Evolutionary conservation across 1,140 invertebrate genomes (phyloP).

Genomic region (Apis dorsata): DNA sequence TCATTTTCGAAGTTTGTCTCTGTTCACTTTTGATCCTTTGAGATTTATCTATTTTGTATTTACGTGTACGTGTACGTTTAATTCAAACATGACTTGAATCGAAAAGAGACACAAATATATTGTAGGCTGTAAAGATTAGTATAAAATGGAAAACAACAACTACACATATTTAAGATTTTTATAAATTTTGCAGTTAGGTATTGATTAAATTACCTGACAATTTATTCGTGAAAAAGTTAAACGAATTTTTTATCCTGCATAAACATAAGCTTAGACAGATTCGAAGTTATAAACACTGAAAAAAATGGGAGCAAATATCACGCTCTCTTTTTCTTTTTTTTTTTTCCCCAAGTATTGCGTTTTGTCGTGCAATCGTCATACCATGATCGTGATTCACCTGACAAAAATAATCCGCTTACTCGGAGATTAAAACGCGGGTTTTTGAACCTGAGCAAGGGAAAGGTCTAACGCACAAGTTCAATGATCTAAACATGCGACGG

Average conservation of each 20-base stretch:
- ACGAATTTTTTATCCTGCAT: no score
- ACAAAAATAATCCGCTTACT: slow-evolving; percentile 26
- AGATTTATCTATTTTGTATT: no score
- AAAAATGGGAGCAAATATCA: background rate
- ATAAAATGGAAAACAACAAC: no score
- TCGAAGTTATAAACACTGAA: background rate
- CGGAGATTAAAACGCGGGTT: slow-evolving; percentile 12
- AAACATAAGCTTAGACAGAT: no score
- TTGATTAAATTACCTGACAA: no score
- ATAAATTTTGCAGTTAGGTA: no score
- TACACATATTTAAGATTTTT: no score
- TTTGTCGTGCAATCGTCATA: background rate
- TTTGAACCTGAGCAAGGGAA: slow-evolving; percentile 23
- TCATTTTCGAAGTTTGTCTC: no score
- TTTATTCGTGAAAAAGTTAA: no score
- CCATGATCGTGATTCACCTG: background rate
- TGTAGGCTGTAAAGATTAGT: no score
- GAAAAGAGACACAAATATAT: no score
- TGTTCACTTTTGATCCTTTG: no score
- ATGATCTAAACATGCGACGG: slow-evolving; percentile 35
- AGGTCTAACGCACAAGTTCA: slow-evolving; percentile 50
- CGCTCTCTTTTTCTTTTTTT: background rate
- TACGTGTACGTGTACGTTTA: background rate
- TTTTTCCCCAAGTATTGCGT: background rate
- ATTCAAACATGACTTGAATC: background rate